phyloP scores from a whole-genome alignment of 1,140 invertebrate genomes.

The Drosophila asahinai region DNA sequence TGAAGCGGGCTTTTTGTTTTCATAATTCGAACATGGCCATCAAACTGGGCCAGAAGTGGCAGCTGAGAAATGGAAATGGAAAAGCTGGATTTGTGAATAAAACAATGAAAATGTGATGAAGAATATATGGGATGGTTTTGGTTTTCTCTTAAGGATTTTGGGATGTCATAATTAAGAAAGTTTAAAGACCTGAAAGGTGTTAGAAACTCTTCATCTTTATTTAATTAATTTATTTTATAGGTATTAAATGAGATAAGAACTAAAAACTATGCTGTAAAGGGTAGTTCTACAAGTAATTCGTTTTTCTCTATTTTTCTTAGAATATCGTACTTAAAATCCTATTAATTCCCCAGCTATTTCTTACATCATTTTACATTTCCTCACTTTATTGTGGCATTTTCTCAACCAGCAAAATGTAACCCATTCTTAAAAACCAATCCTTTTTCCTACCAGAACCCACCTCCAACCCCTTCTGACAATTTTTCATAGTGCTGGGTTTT shows the following conservation, averaged over 20 bases:
- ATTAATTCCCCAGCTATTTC: not conserved
- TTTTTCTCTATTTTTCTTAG: not conserved
- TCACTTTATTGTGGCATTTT: accelerated
- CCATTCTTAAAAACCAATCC: not conserved
- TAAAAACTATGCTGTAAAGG: too few species aligned
- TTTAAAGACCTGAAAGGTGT: too few species aligned
- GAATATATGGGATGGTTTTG: not conserved
- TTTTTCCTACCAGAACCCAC: not conserved
- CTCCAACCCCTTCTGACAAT: not conserved
- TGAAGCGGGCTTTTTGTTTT: constrained; percentile 41
- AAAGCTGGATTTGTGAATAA: constrained; percentile 3
- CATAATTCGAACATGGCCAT: constrained; percentile 36
- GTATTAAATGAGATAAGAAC: too few species aligned
- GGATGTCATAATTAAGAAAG: too few species aligned
- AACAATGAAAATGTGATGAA: not conserved
- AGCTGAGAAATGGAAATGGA: constrained; percentile 25
- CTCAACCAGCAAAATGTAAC: not conserved
- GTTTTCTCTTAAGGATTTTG: not conserved
- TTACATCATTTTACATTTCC: not conserved
- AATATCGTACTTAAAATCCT: not conserved
- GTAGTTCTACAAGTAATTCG: not conserved
- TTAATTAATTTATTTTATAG: too few species aligned
- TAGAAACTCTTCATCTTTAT: too few species aligned
- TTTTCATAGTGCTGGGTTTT: not conserved
- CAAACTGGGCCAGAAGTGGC: constrained; percentile 32